Conservation (phyloP, 2,888 invertebrate genomes). For the Nycteola revayana region DNA sequence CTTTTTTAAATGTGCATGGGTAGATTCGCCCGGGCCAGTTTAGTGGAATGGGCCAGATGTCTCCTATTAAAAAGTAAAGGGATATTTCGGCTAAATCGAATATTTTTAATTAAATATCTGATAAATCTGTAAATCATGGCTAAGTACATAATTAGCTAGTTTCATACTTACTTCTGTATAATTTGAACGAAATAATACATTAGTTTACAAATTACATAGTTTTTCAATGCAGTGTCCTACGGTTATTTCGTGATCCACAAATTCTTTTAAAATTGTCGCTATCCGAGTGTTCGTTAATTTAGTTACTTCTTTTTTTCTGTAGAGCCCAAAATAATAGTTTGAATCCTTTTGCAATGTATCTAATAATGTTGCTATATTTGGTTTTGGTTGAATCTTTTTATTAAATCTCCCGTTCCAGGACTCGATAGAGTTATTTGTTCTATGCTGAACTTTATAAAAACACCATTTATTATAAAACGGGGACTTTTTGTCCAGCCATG, state of each 20-base stretch:
- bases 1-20: too few relatives aligned
- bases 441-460: constrained; percentile 8
- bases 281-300: constrained; percentile 7
- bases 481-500: constrained; percentile 4
- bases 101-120: too few relatives aligned
- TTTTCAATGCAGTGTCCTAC: constrained; percentile 7
- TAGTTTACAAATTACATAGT: constrained; percentile 10
- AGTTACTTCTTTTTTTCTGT: constrained; percentile 3
- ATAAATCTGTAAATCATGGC: too few relatives aligned
- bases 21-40: too few relatives aligned
- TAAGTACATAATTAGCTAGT: too few relatives aligned
- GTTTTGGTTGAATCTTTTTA: constrained; percentile 10
- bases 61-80: too few relatives aligned
- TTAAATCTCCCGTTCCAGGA: constrained; percentile 8
- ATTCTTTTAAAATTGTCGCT: constrained; percentile 8
- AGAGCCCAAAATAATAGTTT: constrained; percentile 10
- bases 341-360: constrained; percentile 10
- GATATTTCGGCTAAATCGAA: too few relatives aligned
- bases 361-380: constrained; percentile 8
- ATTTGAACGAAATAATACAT: too few relatives aligned
- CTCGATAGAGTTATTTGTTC: constrained; percentile 11
- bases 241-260: constrained; percentile 9
- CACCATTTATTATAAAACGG: constrained; percentile 9
- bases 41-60: too few relatives aligned
- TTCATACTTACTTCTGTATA: too few relatives aligned